phyloP scores from a whole-genome alignment of 2,888 invertebrate genomes.

The Melitaea athalia region DNA sequence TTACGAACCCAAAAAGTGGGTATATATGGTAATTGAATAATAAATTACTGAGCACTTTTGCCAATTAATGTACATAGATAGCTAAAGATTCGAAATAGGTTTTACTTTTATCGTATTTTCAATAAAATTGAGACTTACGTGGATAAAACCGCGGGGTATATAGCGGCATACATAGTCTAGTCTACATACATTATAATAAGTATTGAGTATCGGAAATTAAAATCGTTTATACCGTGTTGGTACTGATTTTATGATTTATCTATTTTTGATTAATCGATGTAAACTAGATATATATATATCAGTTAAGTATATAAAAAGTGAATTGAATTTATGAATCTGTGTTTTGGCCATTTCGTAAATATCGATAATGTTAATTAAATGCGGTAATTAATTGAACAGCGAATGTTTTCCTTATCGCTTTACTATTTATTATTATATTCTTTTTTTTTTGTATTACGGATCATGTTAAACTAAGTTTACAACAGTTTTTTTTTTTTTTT shows the following conservation, averaged over 20 bases:
- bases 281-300: too few species aligned
- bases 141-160: too few species aligned
- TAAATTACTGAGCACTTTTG: too few species aligned
- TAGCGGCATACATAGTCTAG: too few species aligned
- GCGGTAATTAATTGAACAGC: background rate
- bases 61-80: too few species aligned
- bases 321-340: background rate
- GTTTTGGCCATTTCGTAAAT: background rate
- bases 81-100: too few species aligned
- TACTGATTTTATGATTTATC: background rate
- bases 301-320: background rate
- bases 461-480: background rate
- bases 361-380: conserved; percentile 1
- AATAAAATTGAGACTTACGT: too few species aligned
- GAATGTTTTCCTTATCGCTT: conserved; percentile 22
- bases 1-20: background rate
- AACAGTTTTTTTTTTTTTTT: too few species aligned
- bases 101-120: too few species aligned
- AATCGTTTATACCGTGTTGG: background rate
- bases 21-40: too few species aligned
- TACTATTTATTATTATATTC: conserved; percentile 22
- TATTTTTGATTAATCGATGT: background rate
- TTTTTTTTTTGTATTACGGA: background rate
- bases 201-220: background rate
- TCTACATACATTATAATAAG: background rate